phyloP scores from a whole-genome alignment of 2,797 vertebrate genomes.

The Tiaroga cobitis region DNA sequence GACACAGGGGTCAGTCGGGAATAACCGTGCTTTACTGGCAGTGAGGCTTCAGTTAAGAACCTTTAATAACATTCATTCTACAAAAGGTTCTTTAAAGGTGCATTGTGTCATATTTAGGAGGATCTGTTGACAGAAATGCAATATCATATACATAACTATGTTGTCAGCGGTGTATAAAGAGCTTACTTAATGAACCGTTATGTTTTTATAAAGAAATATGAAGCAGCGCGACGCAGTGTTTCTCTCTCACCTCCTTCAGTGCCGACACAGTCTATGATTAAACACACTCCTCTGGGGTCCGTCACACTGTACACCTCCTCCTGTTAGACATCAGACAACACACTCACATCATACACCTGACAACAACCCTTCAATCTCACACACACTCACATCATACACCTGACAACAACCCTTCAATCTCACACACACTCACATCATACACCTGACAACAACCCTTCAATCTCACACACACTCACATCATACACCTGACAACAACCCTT shows the following conservation, averaged over 20 bases:
- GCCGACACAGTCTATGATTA: conserved; percentile 93
- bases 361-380: background rate
- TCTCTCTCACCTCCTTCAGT: conserved; percentile 84
- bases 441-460: too few relatives aligned
- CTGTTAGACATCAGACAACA: conserved; percentile 18
- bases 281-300: conserved; percentile 83
- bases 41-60: too few relatives aligned
- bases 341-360: background rate
- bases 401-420: too few relatives aligned
- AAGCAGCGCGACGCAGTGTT: background rate
- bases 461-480: too few relatives aligned
- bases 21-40: background rate
- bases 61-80: background rate
- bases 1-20: conserved; percentile 20
- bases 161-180: too few relatives aligned
- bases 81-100: background rate
- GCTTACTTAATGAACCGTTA: too few relatives aligned
- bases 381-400: background rate
- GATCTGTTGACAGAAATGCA: too few relatives aligned
- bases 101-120: too few relatives aligned
- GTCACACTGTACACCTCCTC: conserved; percentile 79
- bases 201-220: background rate
- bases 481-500: too few relatives aligned
- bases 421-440: too few relatives aligned
- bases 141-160: too few relatives aligned